phyloP scores from a whole-genome alignment of 1,140 invertebrate species.

The Gryon sp. region DNA sequence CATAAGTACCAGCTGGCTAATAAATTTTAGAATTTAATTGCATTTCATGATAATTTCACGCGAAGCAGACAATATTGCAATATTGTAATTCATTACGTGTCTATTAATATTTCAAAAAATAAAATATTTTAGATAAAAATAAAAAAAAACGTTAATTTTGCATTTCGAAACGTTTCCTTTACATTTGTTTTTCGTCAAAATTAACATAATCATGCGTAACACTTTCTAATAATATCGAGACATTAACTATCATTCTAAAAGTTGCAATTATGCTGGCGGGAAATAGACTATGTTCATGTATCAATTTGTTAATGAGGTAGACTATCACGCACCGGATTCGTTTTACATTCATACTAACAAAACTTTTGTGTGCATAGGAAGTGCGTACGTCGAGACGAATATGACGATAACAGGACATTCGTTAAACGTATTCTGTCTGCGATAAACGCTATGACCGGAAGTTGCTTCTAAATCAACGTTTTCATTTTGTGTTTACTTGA shows the following conservation, averaged over 20 bases:
- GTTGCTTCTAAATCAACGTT: slow-evolving; percentile 52
- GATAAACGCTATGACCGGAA: slow-evolving; percentile 65
- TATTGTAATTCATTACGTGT: too few relatives aligned
- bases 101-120: too few relatives aligned
- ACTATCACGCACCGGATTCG: slow-evolving; percentile 63
- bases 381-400: slow-evolving; percentile 64
- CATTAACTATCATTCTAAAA: not conserved
- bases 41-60: too few relatives aligned
- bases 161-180: too few relatives aligned
- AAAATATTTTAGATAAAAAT: too few relatives aligned
- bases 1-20: too few relatives aligned
- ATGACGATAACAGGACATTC: slow-evolving; percentile 61
- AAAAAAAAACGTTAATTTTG: too few relatives aligned
- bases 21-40: too few relatives aligned
- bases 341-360: slow-evolving; percentile 41
- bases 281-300: slow-evolving; percentile 30
- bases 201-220: too few relatives aligned
- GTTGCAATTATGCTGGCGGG: not conserved
- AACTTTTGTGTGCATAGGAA: slow-evolving; percentile 68
- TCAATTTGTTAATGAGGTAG: slow-evolving; percentile 68
- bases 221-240: too few relatives aligned
- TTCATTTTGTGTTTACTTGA: slow-evolving; percentile 22
- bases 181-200: too few relatives aligned
- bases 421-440: slow-evolving; percentile 46
- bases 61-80: too few relatives aligned